phyloP scores from a whole-genome alignment of 1,140 invertebrate genomes.

The Zaprionus camerounensis region DNA sequence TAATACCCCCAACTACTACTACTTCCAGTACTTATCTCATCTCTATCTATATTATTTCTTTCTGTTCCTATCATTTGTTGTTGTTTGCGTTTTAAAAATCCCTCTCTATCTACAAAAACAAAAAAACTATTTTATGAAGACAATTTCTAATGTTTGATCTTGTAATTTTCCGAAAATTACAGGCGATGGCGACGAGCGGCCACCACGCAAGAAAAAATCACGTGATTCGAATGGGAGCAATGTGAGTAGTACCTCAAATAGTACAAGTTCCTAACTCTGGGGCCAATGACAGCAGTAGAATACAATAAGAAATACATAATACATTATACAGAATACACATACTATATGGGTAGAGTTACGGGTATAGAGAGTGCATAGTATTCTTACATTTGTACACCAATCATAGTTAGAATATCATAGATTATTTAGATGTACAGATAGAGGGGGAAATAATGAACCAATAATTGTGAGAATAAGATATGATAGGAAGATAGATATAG shows the following conservation, averaged over 20 bases:
- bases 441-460: too few species aligned
- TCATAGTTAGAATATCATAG: not conserved
- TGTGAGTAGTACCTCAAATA: constrained; percentile 57
- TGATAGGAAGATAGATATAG: too few species aligned
- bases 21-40: not conserved
- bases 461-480: too few species aligned
- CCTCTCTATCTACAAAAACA: not conserved
- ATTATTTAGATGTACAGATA: not conserved
- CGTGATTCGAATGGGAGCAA: constrained; percentile 80
- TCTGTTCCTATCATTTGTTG: not conserved
- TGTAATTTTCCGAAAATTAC: constrained; percentile 27
- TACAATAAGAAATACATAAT: not conserved
- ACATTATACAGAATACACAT: not conserved
- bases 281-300: not conserved
- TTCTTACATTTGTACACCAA: too few species aligned
- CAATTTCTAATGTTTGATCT: constrained; percentile 19
- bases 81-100: not conserved
- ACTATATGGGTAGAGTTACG: not conserved
- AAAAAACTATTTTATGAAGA: not conserved
- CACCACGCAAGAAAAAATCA: constrained; percentile 81
- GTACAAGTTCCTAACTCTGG: not conserved
- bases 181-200: constrained; percentile 78
- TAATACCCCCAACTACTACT: not conserved
- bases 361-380: too few species aligned
- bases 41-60: not conserved